Percentiles rank a stretch among this genome's conserved stretches.
These are phyloP conservation scores for Sanderia malayensis DNA, from an alignment of 30 jellyfish, hydroid and myxozoan genomes.

Conservation along the genomic window DNA sequence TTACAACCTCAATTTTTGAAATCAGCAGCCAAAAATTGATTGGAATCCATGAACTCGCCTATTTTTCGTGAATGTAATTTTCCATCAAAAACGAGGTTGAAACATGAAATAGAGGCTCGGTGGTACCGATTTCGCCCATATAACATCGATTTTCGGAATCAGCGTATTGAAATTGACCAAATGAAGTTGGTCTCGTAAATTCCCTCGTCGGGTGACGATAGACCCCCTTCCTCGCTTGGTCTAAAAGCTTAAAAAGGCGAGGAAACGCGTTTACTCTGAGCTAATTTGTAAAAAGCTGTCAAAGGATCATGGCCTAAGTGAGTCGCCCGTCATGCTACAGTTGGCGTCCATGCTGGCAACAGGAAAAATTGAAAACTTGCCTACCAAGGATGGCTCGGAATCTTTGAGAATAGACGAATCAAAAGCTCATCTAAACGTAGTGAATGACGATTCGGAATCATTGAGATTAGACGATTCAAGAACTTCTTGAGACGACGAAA, in stretches of 20 bases:
- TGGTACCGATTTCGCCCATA: no score
- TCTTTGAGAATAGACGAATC: conserved; percentile 1
- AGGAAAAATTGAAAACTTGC: not conserved
- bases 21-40: no score
- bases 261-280: not conserved
- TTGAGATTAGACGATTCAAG: conserved; percentile 1
- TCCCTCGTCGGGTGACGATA: no score
- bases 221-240: no score
- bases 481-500: not conserved
- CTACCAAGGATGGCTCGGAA: conserved; percentile 3
- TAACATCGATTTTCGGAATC: no score
- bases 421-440: conserved; percentile 1
- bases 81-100: no score
- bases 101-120: no score
- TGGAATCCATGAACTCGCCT: no score
- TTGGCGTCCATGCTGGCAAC: conserved; percentile 4
- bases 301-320: conserved; percentile 1
- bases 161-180: no score
- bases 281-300: not conserved
- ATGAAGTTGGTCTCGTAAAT: no score
- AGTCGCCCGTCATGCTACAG: conserved; percentile 2
- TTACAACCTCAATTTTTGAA: no score
- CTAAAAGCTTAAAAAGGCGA: not conserved
- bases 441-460: not conserved
- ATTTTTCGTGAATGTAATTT: no score